These are phyloP conservation scores for Tarsius wallacei DNA, from an alignment of 2,797 vertebrate species.

Conservation along the genomic window DNA sequence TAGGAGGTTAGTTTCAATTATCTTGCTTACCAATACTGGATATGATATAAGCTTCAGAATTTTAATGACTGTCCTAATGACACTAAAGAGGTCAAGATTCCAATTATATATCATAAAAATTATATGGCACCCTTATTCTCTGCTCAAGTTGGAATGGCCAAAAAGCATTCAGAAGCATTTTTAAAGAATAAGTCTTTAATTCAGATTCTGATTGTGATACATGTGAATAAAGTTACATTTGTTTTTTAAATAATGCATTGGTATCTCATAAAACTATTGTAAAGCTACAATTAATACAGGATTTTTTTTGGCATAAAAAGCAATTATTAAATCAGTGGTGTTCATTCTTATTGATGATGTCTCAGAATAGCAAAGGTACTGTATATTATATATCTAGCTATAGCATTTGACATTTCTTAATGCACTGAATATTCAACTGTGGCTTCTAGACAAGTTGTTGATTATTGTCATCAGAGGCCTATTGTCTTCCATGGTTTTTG, in stretches of 20 bases:
- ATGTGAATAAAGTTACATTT: not conserved
- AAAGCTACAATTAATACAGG: not conserved
- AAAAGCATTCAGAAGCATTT: not conserved
- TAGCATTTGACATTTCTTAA: not conserved
- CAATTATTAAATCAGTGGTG: not conserved
- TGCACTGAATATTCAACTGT: not conserved
- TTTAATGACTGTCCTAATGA: not conserved
- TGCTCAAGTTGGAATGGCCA: not conserved
- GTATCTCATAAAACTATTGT: not conserved
- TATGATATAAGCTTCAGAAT: not conserved
- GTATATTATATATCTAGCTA: not conserved
- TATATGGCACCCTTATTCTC: not conserved
- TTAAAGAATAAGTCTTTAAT: not conserved
- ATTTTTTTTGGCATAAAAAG: not conserved
- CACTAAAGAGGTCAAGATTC: not conserved
- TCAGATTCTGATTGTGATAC: not conserved
- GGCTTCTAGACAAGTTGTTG: not conserved
- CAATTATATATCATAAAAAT: not conserved
- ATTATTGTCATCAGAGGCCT: not conserved
- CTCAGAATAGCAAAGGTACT: not conserved
- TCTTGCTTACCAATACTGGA: not conserved
- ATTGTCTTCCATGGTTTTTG: not conserved
- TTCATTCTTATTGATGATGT: not conserved
- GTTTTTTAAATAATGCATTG: not conserved
- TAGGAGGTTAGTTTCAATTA: not conserved